These are phyloP conservation scores for Nemoura dubitans DNA, from an alignment of 2,888 invertebrate genomes.

Conservation along the genomic window DNA sequence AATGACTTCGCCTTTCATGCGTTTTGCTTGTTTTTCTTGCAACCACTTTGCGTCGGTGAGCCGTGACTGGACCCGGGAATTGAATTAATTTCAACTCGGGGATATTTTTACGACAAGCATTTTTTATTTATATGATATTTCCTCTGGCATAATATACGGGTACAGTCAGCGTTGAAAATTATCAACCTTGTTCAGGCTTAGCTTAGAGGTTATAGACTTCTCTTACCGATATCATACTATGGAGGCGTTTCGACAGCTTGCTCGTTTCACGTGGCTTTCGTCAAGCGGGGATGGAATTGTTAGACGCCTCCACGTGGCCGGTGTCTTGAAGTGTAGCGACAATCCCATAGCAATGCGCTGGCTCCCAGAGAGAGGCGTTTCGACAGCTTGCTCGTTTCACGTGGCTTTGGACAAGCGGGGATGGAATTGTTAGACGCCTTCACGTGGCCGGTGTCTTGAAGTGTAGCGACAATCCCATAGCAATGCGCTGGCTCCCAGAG, in stretches of 20 bases:
- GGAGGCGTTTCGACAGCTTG: not conserved
- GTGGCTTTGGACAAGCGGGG: too few relatives aligned
- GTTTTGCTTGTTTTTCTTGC: not conserved
- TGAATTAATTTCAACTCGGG: not conserved
- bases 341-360: too few relatives aligned
- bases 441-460: too few relatives aligned
- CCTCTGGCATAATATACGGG: not conserved
- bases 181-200: too few relatives aligned
- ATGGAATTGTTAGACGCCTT: too few relatives aligned
- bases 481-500: too few relatives aligned
- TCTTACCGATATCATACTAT: too few relatives aligned
- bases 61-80: not conserved
- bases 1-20: not conserved
- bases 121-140: not conserved
- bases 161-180: not conserved
- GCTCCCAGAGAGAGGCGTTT: too few relatives aligned
- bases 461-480: too few relatives aligned
- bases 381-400: too few relatives aligned
- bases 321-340: not conserved
- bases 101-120: not conserved
- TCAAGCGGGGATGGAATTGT: not conserved
- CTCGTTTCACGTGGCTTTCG: not conserved
- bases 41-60: too few relatives aligned
- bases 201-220: too few relatives aligned
- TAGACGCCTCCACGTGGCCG: not conserved